Evolutionary conservation across 2,113 vertebrate genomes (phyloP).

Genomic region (Eonycteris spelaea): DNA sequence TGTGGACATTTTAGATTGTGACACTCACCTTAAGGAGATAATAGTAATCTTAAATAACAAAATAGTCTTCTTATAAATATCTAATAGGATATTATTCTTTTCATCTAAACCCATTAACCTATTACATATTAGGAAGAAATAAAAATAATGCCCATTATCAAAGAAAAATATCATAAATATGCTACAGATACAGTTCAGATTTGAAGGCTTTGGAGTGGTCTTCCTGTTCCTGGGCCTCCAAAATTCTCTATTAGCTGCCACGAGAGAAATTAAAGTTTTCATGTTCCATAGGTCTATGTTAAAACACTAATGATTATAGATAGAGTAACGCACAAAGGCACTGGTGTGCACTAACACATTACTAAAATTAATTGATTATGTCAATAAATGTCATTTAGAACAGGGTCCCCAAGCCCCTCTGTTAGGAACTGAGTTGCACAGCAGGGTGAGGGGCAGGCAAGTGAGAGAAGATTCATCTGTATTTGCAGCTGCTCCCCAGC

Average conservation of each 20-base stretch:
- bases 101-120: neutral
- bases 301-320: neutral
- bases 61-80: neutral
- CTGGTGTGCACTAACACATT: neutral
- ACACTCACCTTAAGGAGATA: neutral
- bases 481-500: too few relatives aligned
- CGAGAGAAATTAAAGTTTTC: neutral
- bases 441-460: too few relatives aligned
- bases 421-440: too few relatives aligned
- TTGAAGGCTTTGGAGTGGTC: neutral
- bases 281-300: neutral
- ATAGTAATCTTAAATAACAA: neutral
- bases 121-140: neutral
- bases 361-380: neutral
- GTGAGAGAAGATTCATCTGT: too few relatives aligned
- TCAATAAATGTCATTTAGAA: neutral
- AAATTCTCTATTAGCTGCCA: neutral
- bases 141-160: neutral
- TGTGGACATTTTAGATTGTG: neutral
- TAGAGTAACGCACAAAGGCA: neutral
- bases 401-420: too few relatives aligned
- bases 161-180: neutral
- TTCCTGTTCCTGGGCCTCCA: neutral
- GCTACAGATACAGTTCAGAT: neutral
- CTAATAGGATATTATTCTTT: neutral